Evolutionary conservation across 2,888 invertebrate species (phyloP).

Genomic region (Acronicta alni): DNA sequence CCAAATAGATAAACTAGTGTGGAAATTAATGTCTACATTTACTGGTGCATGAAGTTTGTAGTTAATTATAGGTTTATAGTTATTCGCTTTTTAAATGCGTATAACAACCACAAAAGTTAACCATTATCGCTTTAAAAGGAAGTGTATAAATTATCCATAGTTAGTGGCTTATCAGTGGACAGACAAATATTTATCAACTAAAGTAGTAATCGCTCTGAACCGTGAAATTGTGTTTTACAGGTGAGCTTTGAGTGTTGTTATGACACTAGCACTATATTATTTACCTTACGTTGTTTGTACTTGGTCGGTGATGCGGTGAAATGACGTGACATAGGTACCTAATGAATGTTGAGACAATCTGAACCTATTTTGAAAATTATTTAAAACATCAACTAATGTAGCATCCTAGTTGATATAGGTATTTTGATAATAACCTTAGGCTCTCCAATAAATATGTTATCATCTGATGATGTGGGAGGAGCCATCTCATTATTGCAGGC

Average conservation of each 20-base stretch:
- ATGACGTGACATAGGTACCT: constrained; percentile 8
- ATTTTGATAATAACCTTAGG: too few species aligned
- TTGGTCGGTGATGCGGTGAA: constrained; percentile 11
- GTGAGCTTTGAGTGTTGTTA: constrained; percentile 57
- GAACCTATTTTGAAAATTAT: too few species aligned
- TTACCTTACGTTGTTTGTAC: constrained; percentile 45
- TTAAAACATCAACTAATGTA: too few species aligned
- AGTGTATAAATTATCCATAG: constrained; percentile 83
- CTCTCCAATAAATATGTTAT: too few species aligned
- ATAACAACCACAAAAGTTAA: constrained; percentile 85
- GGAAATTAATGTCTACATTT: constrained; percentile 90
- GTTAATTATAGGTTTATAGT: constrained; percentile 88
- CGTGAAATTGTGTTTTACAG: constrained; percentile 76
- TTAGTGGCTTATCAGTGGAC: constrained; percentile 78
- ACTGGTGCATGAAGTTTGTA: constrained; percentile 89
- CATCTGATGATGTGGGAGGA: too few species aligned
- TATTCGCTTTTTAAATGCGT: constrained; percentile 84
- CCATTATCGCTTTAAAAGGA: constrained; percentile 86
- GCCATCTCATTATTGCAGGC: too few species aligned
- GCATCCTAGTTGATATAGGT: too few species aligned
- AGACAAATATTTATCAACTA: constrained; percentile 81
- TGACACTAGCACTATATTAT: constrained; percentile 38
- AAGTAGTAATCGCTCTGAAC: constrained; percentile 73
- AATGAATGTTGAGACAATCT: too few species aligned
- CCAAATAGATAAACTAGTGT: constrained; percentile 89